Evolutionary conservation across 2,888 invertebrate genomes (phyloP).

Genomic region (Microchrysa polita): DNA sequence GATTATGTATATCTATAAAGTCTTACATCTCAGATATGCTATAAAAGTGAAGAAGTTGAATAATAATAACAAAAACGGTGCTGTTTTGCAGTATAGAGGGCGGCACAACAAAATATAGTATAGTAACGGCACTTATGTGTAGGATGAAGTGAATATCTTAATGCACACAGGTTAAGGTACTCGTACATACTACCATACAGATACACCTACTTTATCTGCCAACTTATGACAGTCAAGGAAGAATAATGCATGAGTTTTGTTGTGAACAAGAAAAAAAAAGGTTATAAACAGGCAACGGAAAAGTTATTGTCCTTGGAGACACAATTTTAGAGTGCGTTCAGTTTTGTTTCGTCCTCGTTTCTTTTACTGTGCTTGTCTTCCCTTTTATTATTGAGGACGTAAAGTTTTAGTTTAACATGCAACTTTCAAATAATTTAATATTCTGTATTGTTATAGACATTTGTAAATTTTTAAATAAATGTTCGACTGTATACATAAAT

Average conservation of each 20-base stretch:
- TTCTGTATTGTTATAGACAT: too few relatives aligned
- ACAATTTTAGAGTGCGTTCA: conserved; percentile 12
- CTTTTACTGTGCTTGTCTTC: background rate
- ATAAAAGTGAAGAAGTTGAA: conserved; percentile 39
- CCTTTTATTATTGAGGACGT: conserved; percentile 21
- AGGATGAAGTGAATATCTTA: background rate
- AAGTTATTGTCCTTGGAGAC: conserved; percentile 32
- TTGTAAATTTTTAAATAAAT: too few relatives aligned
- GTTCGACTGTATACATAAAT: too few relatives aligned
- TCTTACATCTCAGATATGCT: background rate
- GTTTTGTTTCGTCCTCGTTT: background rate
- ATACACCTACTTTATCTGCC: background rate
- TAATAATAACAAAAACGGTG: conserved; percentile 15
- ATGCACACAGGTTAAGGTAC: background rate
- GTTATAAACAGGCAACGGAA: conserved; percentile 29
- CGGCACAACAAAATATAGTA: background rate
- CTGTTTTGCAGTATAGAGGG: background rate
- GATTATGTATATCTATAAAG: too few relatives aligned
- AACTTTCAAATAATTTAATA: conserved; percentile 1
- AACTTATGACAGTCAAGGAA: conserved; percentile 20
- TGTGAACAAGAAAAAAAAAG: conserved; percentile 4
- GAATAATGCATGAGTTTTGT: conserved; percentile 39
- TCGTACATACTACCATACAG: background rate
- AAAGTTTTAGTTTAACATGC: conserved; percentile 24
- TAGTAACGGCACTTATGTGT: conserved; percentile 25